Base-by-base conservation (phyloP, 1,140 invertebrate genomes). In the Hyles euphorbiae region DNA sequence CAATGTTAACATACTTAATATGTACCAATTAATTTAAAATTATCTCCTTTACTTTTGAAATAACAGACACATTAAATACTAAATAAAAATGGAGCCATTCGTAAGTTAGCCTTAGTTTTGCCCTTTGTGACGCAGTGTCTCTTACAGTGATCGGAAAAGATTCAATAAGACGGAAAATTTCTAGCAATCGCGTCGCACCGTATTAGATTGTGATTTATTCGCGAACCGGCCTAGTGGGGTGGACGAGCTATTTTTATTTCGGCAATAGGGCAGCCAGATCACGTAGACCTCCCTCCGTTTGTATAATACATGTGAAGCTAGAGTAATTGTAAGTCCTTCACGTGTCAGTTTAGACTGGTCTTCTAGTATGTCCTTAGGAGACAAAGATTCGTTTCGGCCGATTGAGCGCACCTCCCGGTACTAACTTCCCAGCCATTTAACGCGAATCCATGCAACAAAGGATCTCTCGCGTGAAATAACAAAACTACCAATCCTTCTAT, bases 391-490 rank as follows among this genome's bases (percentile, higher is more conserved):
- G 60, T 67, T 78, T 78, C 81, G 83, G 79, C 81, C 84, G 84
- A 86, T 86, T 83, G 82, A 81, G 67, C 78, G 67, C 67, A 83
- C 67, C 80, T 79, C 82, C 78, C 77, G 58, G 72, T 72, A 85
- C 74, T 88, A 86, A 86, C 84, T 88, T 87, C 84, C 78, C 72
- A 66, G 67, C 79, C 83, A 87, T 88, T 87, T 86, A 86, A 86
- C 83, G 76, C 70, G 83, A 76, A 84, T 84, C 71, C 77, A 76
- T 73, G 82, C 81, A 86, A 85, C 83, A 85, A 87, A 83, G 75
- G 73, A 78, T 72, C 70, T 76, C 70, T 58, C 82, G 81, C 77
- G 82, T 71, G 82, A 88, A 88, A 87, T 88, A 86, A 88, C 79
- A 81, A 85, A 83, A 88, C 81, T 83, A 85, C 67, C 74, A 77